Conservation (phyloP, 2,888 invertebrate genomes). For the Steromphala cineraria region DNA sequence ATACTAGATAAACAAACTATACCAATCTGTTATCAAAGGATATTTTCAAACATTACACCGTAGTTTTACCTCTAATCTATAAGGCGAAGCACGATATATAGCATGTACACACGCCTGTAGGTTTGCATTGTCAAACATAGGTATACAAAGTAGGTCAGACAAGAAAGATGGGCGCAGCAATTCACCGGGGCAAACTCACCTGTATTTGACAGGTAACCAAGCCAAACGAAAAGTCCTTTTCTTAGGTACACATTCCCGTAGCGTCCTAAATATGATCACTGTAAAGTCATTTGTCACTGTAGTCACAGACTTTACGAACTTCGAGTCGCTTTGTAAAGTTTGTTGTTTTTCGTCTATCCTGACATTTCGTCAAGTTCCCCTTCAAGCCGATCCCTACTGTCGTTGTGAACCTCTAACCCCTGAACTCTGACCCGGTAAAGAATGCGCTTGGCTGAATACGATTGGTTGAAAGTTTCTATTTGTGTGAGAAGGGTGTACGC, state of each 20-base stretch:
- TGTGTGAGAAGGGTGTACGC: neutral
- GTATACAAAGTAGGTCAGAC: neutral
- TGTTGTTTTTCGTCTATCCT: neutral
- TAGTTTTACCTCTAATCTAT: too few relatives aligned
- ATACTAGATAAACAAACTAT: too few relatives aligned
- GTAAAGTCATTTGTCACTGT: neutral
- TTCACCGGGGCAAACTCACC: neutral
- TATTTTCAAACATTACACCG: too few relatives aligned
- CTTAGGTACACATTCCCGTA: neutral
- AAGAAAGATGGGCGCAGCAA: neutral
- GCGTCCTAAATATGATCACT: too few relatives aligned
- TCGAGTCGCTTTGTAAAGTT: neutral
- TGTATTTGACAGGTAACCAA: neutral
- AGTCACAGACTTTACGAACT: neutral
- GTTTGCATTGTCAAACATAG: too few relatives aligned
- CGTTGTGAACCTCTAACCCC: neutral
- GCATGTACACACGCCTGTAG: too few relatives aligned
- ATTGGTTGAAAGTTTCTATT: neutral
- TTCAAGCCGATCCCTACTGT: neutral
- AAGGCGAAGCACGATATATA: too few relatives aligned
- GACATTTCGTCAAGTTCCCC: neutral
- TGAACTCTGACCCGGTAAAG: neutral
- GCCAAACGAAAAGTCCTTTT: neutral
- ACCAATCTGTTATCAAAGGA: too few relatives aligned
- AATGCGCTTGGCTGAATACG: neutral